Conservation (phyloP, 2,888 invertebrate species). For the Scaptomyza reducta region DNA sequence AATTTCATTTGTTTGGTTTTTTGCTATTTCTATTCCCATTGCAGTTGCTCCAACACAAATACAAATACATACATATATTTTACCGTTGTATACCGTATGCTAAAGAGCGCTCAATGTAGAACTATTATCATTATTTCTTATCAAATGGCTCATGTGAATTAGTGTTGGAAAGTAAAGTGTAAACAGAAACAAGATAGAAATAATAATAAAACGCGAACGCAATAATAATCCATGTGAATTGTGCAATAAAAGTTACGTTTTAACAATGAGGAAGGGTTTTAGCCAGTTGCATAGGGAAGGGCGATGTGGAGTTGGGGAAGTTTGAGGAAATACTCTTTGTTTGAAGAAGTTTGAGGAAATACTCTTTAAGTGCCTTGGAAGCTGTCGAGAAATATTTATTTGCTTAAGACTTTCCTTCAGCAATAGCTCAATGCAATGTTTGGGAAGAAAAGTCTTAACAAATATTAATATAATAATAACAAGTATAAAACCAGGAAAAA, state of each 20-base stretch:
- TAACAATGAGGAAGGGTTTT: too few species aligned
- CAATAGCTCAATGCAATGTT: too few species aligned
- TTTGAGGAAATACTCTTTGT: too few species aligned
- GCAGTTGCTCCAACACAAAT: constrained; percentile 16
- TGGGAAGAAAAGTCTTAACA: too few species aligned
- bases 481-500: too few species aligned
- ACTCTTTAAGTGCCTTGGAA: too few species aligned
- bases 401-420: too few species aligned
- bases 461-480: too few species aligned
- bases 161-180: constrained; percentile 21
- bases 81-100: constrained; percentile 9
- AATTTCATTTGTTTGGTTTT: constrained; percentile 18
- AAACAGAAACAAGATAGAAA: constrained; percentile 28
- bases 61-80: not conserved
- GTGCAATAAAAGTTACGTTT: constrained; percentile 51
- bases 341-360: too few species aligned
- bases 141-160: constrained; percentile 66
- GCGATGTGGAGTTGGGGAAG: too few species aligned
- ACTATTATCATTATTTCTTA: constrained; percentile 63
- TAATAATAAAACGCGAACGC: constrained; percentile 13
- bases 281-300: too few species aligned
- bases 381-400: too few species aligned
- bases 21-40: constrained; percentile 38
- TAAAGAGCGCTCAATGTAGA: constrained; percentile 11
- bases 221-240: constrained; percentile 50